Evolutionary conservation across 2,797 vertebrate species (phyloP).

Genomic region (Scomberomorus guttatus): DNA sequence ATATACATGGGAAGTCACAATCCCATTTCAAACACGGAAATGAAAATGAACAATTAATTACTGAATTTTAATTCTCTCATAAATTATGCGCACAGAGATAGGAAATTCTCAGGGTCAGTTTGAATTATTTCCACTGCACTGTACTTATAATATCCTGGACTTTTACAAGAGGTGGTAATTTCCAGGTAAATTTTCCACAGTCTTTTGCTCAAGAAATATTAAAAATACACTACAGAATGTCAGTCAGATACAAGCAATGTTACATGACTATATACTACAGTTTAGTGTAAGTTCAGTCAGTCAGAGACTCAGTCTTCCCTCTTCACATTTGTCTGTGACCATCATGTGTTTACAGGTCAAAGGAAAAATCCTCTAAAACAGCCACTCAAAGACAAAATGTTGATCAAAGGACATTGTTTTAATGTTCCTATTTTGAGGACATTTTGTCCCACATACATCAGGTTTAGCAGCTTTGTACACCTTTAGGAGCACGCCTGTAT

Average conservation of each 20-base stretch:
- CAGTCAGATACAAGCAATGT: background rate
- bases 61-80: background rate
- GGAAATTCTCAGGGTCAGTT: background rate
- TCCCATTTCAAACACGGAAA: conserved; percentile 26
- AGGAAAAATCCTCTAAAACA: no score
- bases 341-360: no score
- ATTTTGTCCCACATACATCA: no score
- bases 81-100: background rate
- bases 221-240: background rate
- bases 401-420: no score
- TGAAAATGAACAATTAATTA: conserved; percentile 16
- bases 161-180: background rate
- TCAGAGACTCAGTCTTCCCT: no score
- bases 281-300: no score
- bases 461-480: no score
- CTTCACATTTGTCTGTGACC: no score
- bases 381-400: no score
- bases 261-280: background rate
- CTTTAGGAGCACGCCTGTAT: no score
- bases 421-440: no score
- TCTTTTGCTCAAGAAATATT: background rate
- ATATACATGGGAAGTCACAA: background rate
- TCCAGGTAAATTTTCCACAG: background rate
- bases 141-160: background rate
- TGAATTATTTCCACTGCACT: background rate